Evolutionary conservation across 2,888 invertebrate genomes (phyloP), one percentile per base, ranked within the genome.

Genomic region (Alentia gelatinosa): DNA sequence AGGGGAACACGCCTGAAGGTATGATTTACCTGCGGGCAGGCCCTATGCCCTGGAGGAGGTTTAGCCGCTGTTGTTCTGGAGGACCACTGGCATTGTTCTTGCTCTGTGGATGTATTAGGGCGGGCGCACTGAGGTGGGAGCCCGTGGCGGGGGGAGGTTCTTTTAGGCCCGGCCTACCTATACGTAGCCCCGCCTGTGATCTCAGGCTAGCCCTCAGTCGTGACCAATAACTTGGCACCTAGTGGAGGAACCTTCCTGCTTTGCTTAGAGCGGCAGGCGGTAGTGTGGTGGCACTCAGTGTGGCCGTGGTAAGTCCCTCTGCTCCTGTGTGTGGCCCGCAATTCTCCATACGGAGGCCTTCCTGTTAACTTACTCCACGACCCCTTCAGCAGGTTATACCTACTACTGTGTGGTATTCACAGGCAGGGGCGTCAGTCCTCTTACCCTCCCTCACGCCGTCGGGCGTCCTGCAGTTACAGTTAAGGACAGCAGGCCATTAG

Each of bases 41-140:
- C 68, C 63, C 26, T 0, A 68, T 68, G 68, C 68, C 68, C 68
- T 68, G 68, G 68, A 68, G 68, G 68, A 68, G 68, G 68, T 68
- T 68, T 68, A 68, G 30, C 15, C 30, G 68, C 30, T 68, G 68
- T 26, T 68, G 68, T 26, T n/a, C 68, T 68, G 15, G 30, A 3
- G 23, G 68, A 19, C 33, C 30, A n/a, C 63, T 63, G n/a, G 15
- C 63, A 63, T 68, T 68, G 68, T 68, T 68, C 30, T 30, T 68
- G 30, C 68, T n/a, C 30, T 68, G 30, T 1, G n/a, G 12, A 26
- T 30, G 68, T 26, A n/a, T n/a, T 12, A 26, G 30, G 33, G 68
- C 68, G 26, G 5, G n/a, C n/a, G n/a, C n/a, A n/a, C 68, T 19
- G 26, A 1, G 3, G 68, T 30, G 30, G 68, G 68, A 1, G 12